Base-by-base conservation (phyloP, 2,888 invertebrate genomes). In the Acronicta psi region DNA sequence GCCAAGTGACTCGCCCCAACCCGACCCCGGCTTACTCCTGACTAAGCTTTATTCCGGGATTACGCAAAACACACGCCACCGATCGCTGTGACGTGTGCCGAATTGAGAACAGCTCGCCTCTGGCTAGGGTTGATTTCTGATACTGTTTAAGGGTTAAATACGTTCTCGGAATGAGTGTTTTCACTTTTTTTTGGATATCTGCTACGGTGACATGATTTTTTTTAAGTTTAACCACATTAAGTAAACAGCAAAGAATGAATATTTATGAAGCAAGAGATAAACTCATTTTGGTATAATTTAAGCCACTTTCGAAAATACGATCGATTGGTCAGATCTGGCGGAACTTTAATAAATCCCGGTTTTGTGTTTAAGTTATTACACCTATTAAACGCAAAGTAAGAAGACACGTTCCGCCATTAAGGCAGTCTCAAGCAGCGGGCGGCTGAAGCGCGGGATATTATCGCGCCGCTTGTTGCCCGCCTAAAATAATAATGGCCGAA, bases 401-500 rank as follows among this genome's bases (percentile, higher is more conserved):
- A 91, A 92, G 92, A 93, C 93, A 93, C 93, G 93, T 92, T 88
- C 89, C 70, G 82, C 91, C 89, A 92, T 93, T 92, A 93, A 89
- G 85, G 84, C 82, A 84, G 84, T 87, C 87, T 86, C 77, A 81
- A 83, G 77, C 77, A 85, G 84, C 83, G 83, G 83, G 83, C 69
- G 69, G 83, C 87, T 85, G 89, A 84, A 87, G 89, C 88, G 89
- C 84, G 82, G 91, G 88, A 92, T 94, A 94, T 94, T 94, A 94
- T 94, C 94, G 94, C 94, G 86, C 94, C 92, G 94, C 94, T 94
- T 94, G 94, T 94, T 92, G 91, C 89, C 92, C 93, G 94, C 94
- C 93, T 94, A 93, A 94, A 94, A 94, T 94, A 94, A 94, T 94
- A 94, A 94, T 94, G 94, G 92, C 85, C 88, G 89, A 94, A 94